Evolutionary conservation across 2,113 vertebrate species (phyloP).

Genomic region (Corapipo altera): DNA sequence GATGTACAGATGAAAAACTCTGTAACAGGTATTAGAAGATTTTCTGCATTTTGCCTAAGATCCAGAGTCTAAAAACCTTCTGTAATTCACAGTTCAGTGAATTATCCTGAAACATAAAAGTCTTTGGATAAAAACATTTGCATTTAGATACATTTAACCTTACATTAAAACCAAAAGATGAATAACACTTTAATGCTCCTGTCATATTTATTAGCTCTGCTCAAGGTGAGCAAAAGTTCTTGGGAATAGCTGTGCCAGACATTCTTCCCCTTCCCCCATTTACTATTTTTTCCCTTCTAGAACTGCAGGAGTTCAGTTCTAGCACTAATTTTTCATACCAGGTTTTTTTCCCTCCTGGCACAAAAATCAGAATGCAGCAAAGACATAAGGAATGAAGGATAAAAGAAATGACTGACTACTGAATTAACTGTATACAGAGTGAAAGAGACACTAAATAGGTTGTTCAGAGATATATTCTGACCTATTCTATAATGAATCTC

Average conservation of each 20-base stretch:
- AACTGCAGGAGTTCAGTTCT: neutral
- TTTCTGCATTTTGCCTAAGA: constrained; percentile 26
- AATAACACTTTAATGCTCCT: constrained; percentile 49
- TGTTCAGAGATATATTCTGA: neutral
- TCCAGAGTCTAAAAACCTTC: neutral
- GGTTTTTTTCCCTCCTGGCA: neutral
- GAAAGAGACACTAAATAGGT: neutral
- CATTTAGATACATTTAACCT: constrained; percentile 57
- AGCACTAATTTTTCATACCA: neutral
- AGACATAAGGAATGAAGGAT: constrained; percentile 39
- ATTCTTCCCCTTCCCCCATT: neutral
- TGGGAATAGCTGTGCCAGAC: constrained; percentile 7
- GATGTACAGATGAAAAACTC: neutral
- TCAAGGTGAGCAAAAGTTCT: constrained; percentile 51
- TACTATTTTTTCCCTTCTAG: neutral
- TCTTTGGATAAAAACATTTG: constrained; percentile 57
- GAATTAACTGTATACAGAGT: constrained; percentile 41
- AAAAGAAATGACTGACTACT: constrained; percentile 54
- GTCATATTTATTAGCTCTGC: constrained; percentile 45
- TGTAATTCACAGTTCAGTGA: constrained; percentile 35
- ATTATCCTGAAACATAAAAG: constrained; percentile 38
- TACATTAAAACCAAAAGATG: constrained; percentile 52
- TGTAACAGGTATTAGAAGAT: neutral
- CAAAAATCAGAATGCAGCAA: constrained; percentile 38
- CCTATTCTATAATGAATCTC: neutral